A percentile compares a stretch with the other conserved stretches of the same genome.
phyloP scores from a whole-genome alignment of 2,797 vertebrate species.

The Aeoliscus strigatus region DNA sequence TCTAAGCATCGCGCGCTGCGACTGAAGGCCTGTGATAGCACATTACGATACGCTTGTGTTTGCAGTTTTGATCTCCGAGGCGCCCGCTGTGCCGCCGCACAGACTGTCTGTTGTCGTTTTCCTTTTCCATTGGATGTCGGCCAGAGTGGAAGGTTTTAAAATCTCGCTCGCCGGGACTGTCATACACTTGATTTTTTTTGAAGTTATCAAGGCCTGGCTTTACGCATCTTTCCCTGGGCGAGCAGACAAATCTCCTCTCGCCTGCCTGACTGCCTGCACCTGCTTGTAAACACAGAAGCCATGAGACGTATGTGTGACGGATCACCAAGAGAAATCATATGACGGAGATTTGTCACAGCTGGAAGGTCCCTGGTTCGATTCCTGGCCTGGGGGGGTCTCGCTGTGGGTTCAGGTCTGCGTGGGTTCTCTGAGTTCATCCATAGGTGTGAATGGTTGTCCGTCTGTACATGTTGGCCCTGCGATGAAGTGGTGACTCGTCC shows the following conservation, averaged over 20 bases:
- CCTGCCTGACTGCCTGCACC: slow-evolving; percentile 26
- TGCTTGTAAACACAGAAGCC: too few relatives aligned
- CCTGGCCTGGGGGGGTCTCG: too few relatives aligned
- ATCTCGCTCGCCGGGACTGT: slow-evolving; percentile 26
- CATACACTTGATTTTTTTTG: slow-evolving; percentile 34
- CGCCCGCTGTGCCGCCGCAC: slow-evolving; percentile 1
- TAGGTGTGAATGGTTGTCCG: too few relatives aligned
- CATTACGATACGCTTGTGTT: slow-evolving; percentile 14
- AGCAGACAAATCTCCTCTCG: slow-evolving; percentile 40
- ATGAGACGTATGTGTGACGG: too few relatives aligned
- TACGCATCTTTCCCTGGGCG: slow-evolving; percentile 21
- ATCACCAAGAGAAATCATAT: too few relatives aligned
- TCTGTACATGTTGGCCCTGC: too few relatives aligned
- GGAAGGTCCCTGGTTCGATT: too few relatives aligned
- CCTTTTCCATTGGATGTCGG: slow-evolving; percentile 24
- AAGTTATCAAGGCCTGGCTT: slow-evolving; percentile 45
- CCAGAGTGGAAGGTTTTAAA: slow-evolving; percentile 25
- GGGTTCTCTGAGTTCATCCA: too few relatives aligned
- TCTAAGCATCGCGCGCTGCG: slow-evolving; percentile 30
- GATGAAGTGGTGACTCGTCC: too few relatives aligned
- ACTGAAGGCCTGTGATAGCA: slow-evolving; percentile 12
- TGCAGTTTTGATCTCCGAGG: slow-evolving; percentile 12
- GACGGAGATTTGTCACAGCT: too few relatives aligned
- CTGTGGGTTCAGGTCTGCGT: too few relatives aligned
- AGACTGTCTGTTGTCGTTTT: slow-evolving; percentile 18